Conservation (phyloP, 64 coral and sea anemone genomes). For the Montipora efflorescens region DNA sequence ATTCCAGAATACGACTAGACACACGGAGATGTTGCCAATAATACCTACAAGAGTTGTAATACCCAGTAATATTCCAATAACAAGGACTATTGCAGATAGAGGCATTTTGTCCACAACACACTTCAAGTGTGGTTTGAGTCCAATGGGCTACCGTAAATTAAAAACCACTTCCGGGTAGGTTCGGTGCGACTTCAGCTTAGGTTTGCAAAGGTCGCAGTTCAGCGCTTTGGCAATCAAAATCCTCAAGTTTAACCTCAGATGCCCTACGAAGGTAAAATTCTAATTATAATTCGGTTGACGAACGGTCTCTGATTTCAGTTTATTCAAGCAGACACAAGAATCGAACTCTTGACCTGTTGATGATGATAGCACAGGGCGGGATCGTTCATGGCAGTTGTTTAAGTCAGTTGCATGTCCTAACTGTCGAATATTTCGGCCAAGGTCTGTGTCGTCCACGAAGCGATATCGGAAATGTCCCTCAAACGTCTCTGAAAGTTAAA, state of each 20-base stretch:
- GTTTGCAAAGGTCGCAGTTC: not conserved
- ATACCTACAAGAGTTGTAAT: conserved; percentile 89
- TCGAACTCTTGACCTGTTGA: too few species aligned
- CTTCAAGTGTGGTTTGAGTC: not conserved
- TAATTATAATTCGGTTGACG: too few species aligned
- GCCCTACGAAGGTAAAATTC: too few species aligned
- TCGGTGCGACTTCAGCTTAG: not conserved
- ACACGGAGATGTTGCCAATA: conserved; percentile 89
- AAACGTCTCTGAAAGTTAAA: not conserved
- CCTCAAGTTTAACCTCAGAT: too few species aligned
- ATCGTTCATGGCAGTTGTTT: too few species aligned
- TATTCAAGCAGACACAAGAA: too few species aligned
- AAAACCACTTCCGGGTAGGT: too few species aligned
- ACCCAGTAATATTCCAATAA: conserved; percentile 90
- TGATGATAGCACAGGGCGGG: too few species aligned
- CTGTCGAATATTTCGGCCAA: too few species aligned
- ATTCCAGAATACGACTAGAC: conserved; percentile 92
- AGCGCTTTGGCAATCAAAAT: too few species aligned
- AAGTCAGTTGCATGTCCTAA: too few species aligned
- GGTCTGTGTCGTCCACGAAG: not conserved
- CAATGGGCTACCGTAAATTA: not conserved
- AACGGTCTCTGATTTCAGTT: too few species aligned
- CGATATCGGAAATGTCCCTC: not conserved
- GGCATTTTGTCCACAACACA: not conserved
- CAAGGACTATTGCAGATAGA: conserved; percentile 56